Percentiles rank a stretch among this genome's conserved stretches.
These are phyloP conservation scores for Albula goreensis DNA, from an alignment of 2,113 vertebrate genomes.

Conservation along the genomic window DNA sequence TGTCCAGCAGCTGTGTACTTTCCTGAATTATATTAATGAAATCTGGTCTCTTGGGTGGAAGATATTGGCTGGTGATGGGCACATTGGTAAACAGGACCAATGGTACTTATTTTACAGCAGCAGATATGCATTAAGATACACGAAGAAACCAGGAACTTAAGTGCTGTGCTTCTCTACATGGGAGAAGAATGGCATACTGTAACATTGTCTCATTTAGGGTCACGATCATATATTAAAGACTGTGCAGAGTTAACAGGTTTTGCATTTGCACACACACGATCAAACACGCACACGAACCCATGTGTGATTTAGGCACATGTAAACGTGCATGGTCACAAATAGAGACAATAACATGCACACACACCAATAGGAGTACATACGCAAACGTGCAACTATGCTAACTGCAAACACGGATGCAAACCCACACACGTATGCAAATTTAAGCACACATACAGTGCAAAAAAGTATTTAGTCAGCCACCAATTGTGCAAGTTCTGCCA, in stretches of 20 bases:
- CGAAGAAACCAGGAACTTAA: background rate
- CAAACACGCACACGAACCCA: background rate
- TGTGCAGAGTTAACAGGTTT: background rate
- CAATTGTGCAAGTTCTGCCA: too few species aligned
- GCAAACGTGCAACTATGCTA: too few species aligned
- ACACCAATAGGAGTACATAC: too few species aligned
- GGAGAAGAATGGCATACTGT: background rate
- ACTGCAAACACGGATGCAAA: background rate
- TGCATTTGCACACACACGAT: background rate
- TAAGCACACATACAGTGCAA: too few species aligned
- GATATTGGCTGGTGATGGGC: background rate
- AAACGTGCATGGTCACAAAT: too few species aligned
- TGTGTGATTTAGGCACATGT: too few species aligned
- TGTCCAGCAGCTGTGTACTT: background rate
- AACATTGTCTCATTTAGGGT: background rate
- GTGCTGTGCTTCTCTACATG: too few species aligned
- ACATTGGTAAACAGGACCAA: background rate
- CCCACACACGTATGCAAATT: background rate
- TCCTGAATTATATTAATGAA: background rate
- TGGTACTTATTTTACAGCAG: background rate
- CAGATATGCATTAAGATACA: background rate
- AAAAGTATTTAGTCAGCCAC: too few species aligned
- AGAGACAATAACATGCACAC: background rate
- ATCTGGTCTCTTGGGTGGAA: background rate
- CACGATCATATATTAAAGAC: background rate